These are phyloP conservation scores for Thumatha senex DNA, from an alignment of 2,888 invertebrate species.

Conservation along the genomic window DNA sequence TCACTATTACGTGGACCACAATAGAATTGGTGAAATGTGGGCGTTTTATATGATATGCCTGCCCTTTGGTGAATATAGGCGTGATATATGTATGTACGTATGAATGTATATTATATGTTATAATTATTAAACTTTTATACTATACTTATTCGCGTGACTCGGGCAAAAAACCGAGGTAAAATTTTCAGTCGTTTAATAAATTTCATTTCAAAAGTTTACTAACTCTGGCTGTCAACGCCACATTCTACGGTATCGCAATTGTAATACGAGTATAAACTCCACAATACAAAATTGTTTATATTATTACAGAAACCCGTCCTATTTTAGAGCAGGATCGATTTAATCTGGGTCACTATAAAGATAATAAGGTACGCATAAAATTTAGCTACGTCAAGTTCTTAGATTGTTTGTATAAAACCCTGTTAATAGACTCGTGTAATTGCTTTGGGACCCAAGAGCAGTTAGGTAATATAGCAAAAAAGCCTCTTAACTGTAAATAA, in stretches of 20 bases:
- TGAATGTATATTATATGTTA: not conserved
- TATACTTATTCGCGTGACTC: not conserved
- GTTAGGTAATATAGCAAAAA: constrained; percentile 5
- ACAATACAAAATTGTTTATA: not conserved
- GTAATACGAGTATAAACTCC: too few species aligned
- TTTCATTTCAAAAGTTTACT: too few species aligned
- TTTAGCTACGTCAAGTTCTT: constrained; percentile 50
- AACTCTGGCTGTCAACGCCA: too few species aligned
- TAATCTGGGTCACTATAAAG: constrained; percentile 52
- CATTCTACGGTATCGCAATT: too few species aligned
- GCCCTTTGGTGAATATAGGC: not conserved
- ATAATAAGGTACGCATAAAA: constrained; percentile 58
- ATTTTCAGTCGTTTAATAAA: too few species aligned
- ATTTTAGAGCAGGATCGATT: constrained; percentile 55
- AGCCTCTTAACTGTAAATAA: too few species aligned
- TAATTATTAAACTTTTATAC: not conserved
- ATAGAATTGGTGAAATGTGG: too few species aligned
- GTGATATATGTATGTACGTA: too few species aligned
- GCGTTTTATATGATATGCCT: not conserved
- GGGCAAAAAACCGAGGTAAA: too few species aligned
- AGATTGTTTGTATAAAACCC: constrained; percentile 52
- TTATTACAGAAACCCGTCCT: constrained; percentile 32
- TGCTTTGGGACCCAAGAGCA: constrained; percentile 15
- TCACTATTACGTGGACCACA: too few species aligned
- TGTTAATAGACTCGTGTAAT: constrained; percentile 41